phyloP scores from a whole-genome alignment of 2,888 invertebrate species.

The Pristionchus arcanus region DNA sequence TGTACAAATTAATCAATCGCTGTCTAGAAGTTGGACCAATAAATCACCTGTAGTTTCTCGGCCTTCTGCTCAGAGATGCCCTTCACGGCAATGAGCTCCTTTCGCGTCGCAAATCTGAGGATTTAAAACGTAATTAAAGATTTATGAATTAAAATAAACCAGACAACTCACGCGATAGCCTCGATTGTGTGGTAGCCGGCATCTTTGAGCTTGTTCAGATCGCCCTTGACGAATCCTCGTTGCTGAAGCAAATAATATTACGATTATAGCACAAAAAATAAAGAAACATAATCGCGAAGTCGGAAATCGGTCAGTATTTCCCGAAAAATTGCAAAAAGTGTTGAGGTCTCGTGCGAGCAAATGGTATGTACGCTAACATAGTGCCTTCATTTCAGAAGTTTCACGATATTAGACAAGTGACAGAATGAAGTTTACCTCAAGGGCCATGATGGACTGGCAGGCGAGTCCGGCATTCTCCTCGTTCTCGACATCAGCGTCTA shows the following conservation, averaged over 20 bases:
- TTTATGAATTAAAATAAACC: neutral
- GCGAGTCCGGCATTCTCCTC: constrained; percentile 54
- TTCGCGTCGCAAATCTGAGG: constrained; percentile 88
- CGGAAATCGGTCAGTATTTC: too few relatives aligned
- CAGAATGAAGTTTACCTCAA: constrained; percentile 2
- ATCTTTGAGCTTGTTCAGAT: constrained; percentile 94
- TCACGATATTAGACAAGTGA: neutral
- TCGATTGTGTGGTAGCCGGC: constrained; percentile 96
- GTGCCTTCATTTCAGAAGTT: too few relatives aligned
- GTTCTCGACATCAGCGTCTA: constrained; percentile 25
- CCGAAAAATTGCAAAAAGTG: too few relatives aligned
- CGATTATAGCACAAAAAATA: too few relatives aligned
- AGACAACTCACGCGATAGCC: constrained; percentile 87
- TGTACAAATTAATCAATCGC: too few relatives aligned
- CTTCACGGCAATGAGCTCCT: constrained; percentile 86
- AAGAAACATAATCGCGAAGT: too few relatives aligned
- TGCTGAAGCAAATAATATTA: constrained; percentile 63
- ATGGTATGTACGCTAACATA: too few relatives aligned
- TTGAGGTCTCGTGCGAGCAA: too few relatives aligned
- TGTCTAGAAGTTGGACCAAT: too few relatives aligned
- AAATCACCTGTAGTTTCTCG: constrained; percentile 82
- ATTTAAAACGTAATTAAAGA: neutral
- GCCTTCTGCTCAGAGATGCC: constrained; percentile 98
- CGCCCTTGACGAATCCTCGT: constrained; percentile 80
- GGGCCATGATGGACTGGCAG: constrained; percentile 48